Evolutionary conservation across 2,797 vertebrate genomes (phyloP).

Genomic region (Huso huso): DNA sequence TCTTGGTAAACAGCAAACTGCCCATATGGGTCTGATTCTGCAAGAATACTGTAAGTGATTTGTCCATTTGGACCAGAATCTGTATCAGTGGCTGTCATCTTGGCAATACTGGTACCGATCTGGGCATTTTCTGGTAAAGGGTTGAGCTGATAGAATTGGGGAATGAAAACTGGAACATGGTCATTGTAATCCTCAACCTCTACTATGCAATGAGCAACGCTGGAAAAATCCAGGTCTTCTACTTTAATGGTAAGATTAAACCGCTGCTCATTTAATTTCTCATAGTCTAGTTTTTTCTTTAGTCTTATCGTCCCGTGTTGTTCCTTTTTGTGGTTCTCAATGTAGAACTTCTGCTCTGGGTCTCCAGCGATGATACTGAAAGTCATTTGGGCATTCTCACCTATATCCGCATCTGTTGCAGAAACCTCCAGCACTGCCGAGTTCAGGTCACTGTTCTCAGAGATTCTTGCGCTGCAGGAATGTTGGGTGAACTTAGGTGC

Average conservation of each 20-base stretch:
- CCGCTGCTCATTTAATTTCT: slow-evolving; percentile 66
- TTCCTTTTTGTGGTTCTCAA: slow-evolving; percentile 66
- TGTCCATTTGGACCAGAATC: slow-evolving; percentile 75
- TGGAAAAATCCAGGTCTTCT: slow-evolving; percentile 77
- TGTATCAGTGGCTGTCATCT: slow-evolving; percentile 67
- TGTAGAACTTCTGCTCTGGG: slow-evolving; percentile 77
- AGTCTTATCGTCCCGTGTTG: slow-evolving; percentile 68
- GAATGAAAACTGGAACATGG: slow-evolving; percentile 74
- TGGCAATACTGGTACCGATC: slow-evolving; percentile 66
- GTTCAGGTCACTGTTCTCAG: slow-evolving; percentile 64
- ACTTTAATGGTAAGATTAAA: slow-evolving; percentile 82
- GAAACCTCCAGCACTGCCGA: slow-evolving; percentile 64
- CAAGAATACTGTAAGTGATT: slow-evolving; percentile 63
- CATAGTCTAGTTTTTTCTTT: slow-evolving; percentile 78
- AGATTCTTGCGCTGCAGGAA: slow-evolving; percentile 56
- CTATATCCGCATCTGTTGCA: slow-evolving; percentile 68
- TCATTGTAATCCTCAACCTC: slow-evolving; percentile 82
- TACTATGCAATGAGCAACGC: slow-evolving; percentile 64
- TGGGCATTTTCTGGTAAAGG: slow-evolving; percentile 66
- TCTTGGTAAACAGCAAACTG: slow-evolving; percentile 67
- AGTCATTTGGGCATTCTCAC: slow-evolving; percentile 69
- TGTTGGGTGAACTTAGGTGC: slow-evolving; percentile 64
- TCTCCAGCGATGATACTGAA: slow-evolving; percentile 75
- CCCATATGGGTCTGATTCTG: slow-evolving; percentile 63
- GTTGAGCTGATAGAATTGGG: slow-evolving; percentile 59